These are phyloP conservation scores for Oreocharis arfaki DNA, from an alignment of 2,113 vertebrate genomes.

Conservation along the genomic window DNA sequence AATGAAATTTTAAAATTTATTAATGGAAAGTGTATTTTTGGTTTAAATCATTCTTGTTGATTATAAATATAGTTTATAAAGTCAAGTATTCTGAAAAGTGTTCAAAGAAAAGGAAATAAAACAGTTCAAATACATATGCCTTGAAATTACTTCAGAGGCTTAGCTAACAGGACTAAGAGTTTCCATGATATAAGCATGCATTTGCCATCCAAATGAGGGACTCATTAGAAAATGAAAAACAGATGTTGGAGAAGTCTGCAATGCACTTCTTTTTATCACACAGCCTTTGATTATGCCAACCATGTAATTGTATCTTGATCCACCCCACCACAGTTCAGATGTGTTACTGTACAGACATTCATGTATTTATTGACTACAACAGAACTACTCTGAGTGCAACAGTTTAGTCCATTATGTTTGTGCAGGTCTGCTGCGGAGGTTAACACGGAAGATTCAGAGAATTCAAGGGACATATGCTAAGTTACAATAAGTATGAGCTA, in stretches of 20 bases:
- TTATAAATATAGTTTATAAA: not conserved
- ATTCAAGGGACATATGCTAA: not conserved
- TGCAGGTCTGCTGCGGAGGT: not conserved
- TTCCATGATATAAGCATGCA: not conserved
- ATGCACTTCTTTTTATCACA: not conserved
- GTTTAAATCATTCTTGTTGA: not conserved
- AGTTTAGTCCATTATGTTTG: not conserved
- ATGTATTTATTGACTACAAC: not conserved
- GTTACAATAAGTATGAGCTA: not conserved
- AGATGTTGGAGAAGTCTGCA: not conserved
- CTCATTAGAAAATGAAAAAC: not conserved
- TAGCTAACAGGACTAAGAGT: not conserved
- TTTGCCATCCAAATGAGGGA: not conserved
- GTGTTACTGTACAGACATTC: not conserved
- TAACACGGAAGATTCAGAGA: not conserved
- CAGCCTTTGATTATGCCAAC: not conserved
- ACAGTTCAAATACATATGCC: not conserved
- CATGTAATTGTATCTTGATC: not conserved
- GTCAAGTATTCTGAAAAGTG: not conserved
- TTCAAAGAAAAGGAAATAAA: constrained; percentile 37
- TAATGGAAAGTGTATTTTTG: not conserved
- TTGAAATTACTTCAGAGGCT: constrained; percentile 17
- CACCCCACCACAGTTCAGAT: not conserved
- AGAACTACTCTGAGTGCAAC: not conserved
- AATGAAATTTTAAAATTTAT: not conserved